Conservation (phyloP, 2,113 vertebrate genomes). For the Illadopsis cleaveri region DNA sequence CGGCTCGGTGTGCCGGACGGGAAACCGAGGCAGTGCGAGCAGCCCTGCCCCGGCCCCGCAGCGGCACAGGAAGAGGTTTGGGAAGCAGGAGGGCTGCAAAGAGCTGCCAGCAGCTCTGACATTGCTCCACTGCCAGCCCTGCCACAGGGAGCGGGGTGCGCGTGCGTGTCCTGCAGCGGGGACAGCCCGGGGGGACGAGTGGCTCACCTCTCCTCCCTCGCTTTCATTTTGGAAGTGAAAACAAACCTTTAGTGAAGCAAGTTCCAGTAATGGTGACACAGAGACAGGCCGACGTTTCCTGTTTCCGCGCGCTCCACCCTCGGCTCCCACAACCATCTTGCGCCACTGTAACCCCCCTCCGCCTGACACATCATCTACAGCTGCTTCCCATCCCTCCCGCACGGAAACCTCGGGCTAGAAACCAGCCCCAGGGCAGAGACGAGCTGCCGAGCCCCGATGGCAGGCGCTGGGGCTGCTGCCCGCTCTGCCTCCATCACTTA, state of each 20-base stretch:
- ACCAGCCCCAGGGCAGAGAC: background rate
- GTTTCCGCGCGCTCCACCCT: constrained; percentile 53
- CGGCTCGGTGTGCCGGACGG: fast-evolving
- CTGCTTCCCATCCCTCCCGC: background rate
- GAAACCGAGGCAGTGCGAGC: background rate
- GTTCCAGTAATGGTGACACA: constrained; percentile 29
- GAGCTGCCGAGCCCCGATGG: background rate
- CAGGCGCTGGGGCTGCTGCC: background rate
- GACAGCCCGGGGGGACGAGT: background rate
- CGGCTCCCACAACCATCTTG: constrained; percentile 15
- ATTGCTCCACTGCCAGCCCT: fast-evolving
- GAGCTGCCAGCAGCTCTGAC: background rate
- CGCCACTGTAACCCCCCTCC: background rate
- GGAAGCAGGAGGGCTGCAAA: background rate
- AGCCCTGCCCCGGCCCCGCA: fast-evolving
- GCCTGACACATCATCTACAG: background rate
- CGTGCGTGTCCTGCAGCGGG: fast-evolving
- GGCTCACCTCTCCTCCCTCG: background rate
- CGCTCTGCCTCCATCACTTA: background rate
- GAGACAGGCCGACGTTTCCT: constrained; percentile 28
- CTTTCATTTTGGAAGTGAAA: constrained; percentile 10
- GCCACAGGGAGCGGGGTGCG: fast-evolving
- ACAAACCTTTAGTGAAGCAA: background rate
- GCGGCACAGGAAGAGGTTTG: background rate
- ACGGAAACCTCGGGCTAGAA: background rate